phyloP scores from a whole-genome alignment of 2,113 vertebrate species.

The Hippocampus guttulatus region DNA sequence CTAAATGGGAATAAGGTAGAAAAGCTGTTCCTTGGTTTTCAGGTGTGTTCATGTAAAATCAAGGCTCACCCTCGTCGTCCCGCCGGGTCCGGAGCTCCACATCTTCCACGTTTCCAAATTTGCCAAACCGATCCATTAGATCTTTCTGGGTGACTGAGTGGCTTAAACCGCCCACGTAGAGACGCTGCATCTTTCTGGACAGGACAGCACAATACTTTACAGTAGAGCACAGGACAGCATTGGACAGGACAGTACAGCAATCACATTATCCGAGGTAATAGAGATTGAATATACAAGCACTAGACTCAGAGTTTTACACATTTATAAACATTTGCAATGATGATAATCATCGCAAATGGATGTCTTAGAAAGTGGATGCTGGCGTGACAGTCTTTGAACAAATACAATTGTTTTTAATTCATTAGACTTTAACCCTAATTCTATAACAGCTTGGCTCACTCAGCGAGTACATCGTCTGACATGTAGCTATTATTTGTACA shows the following conservation, averaged over 20 bases:
- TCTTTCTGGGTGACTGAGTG: conserved; percentile 79
- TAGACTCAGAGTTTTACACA: too few species aligned
- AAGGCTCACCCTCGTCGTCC: conserved; percentile 79
- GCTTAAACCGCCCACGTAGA: conserved; percentile 86
- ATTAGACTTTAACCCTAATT: not conserved
- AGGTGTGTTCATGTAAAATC: too few species aligned
- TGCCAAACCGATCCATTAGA: conserved; percentile 84
- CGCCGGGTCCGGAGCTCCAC: conserved; percentile 83
- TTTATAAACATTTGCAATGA: not conserved
- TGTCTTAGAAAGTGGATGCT: not conserved
- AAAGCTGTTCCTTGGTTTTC: not conserved
- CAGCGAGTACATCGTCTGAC: not conserved
- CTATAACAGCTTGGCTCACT: not conserved
- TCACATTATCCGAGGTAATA: not conserved
- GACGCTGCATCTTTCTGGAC: conserved; percentile 64
- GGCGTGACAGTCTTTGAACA: not conserved
- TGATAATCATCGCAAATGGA: not conserved
- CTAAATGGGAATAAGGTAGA: too few species aligned
- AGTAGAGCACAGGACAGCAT: not conserved
- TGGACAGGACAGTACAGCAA: not conserved
- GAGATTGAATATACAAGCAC: too few species aligned
- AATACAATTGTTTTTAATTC: not conserved
- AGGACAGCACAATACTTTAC: not conserved
- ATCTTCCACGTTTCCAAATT: conserved; percentile 84
- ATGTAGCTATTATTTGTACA: not conserved